Conservation (phyloP, 1,140 invertebrate genomes). For the Saccostrea cuccullata region DNA sequence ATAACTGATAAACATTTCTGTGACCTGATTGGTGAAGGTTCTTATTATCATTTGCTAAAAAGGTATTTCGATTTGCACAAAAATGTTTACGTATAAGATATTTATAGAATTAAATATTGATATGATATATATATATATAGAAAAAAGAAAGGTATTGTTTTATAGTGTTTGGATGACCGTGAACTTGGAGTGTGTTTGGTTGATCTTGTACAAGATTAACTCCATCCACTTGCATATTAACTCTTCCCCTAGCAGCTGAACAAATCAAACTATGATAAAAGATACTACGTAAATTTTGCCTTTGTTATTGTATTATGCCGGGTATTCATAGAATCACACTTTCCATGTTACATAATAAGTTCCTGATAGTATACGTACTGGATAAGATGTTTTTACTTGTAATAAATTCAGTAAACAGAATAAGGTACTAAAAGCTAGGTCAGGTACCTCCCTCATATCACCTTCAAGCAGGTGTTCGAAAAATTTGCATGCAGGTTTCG, state of each 20-base stretch:
- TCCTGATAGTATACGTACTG: neutral
- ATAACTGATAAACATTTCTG: too few species aligned
- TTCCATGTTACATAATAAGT: neutral
- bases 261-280: slow-evolving; percentile 18
- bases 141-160: too few species aligned
- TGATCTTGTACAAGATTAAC: too few species aligned
- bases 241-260: slow-evolving; percentile 3
- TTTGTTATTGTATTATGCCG: neutral
- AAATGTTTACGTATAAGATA: too few species aligned
- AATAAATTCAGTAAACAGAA: neutral
- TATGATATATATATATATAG: too few species aligned
- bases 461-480: neutral
- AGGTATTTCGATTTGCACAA: too few species aligned
- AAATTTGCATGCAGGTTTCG: neutral
- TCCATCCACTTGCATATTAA: neutral
- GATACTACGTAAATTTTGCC: neutral
- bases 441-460: neutral
- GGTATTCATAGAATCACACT: neutral
- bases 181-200: too few species aligned
- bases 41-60: too few species aligned
- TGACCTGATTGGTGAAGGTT: too few species aligned
- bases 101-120: too few species aligned
- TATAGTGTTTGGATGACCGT: too few species aligned
- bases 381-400: neutral
- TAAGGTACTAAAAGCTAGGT: neutral